Evolutionary conservation across 1,140 invertebrate species (phyloP).

Genomic region (Meloidogyne floridensis): DNA sequence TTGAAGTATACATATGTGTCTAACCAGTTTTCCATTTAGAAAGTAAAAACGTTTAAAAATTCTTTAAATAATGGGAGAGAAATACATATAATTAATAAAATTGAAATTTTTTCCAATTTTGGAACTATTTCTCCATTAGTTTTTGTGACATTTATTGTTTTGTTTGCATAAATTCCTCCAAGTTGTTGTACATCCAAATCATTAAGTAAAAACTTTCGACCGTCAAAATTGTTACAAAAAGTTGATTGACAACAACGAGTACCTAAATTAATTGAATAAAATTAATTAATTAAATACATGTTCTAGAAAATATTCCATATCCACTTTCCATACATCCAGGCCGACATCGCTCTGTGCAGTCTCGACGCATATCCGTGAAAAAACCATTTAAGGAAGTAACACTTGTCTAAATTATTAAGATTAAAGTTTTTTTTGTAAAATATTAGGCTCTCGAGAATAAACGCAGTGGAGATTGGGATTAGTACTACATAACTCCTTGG

Average conservation of each 20-base stretch:
- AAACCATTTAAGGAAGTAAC: constrained; percentile 32
- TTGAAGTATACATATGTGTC: no score
- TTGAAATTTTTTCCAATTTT: neutral
- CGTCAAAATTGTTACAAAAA: constrained; percentile 35
- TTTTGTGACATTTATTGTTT: constrained; percentile 11
- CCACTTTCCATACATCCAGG: constrained; percentile 32
- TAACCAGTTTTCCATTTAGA: no score
- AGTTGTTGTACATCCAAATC: constrained; percentile 5
- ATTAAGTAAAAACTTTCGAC: constrained; percentile 20
- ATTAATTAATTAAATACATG: neutral
- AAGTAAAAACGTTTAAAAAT: no score
- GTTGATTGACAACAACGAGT: constrained; percentile 32
- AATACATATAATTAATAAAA: neutral
- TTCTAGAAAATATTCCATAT: constrained; percentile 30
- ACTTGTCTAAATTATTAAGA: constrained; percentile 13
- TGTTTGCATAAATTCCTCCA: neutral
- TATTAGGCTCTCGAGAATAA: neutral
- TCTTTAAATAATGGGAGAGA: neutral
- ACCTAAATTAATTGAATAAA: constrained; percentile 9
- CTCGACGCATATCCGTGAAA: constrained; percentile 31
- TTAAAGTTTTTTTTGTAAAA: neutral
- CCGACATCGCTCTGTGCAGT: constrained; percentile 28
- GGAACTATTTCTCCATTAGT: neutral
- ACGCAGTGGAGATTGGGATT: no score
- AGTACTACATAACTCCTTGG: no score